Base-by-base conservation (phyloP, 1,140 invertebrate species). In the Procambarus clarkii region DNA sequence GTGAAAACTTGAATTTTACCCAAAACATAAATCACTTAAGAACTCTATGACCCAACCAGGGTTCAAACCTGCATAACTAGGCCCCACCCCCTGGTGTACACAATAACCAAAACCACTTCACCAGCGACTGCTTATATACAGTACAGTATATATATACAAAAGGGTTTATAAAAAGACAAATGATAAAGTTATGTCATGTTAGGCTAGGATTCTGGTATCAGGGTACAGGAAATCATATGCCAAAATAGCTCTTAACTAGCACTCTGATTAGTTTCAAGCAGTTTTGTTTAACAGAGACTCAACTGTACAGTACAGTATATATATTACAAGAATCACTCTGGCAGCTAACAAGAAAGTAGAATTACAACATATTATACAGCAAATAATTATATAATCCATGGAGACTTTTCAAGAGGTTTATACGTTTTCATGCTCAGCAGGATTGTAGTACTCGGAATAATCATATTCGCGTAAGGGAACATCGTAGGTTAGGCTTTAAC, bases 381-480 rank as follows among this genome's bases (percentile, higher is more conserved):
- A 18, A 18, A 64, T 21, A 18, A 15, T 64, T 54, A 54, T 9
- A 54, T 13, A 54, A 54, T 34, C 34, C 60, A 64, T 64, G 11
- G 13, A 64, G 60, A 18, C 50, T 54, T 9, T 74, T 74, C 24
- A 74, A 74, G 69, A 8, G 24, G 69, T 34, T 74, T 7, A 34
- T 34, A 34, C 8, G 15, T 34, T 21, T 9, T 24, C 24, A 74
- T 34, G 2, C 11, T 74, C n/a, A 21, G 0, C n/a, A 11, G 69
- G 69, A 3, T 7, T 74, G 46, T 94, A 94, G 95, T 97, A 98
- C 81, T 98, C 96, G 80, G 95, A 95, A 94, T 98, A 98, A 94
- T 98, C 95, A 93, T 98, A 98, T 93, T 96, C 94, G 93, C 97
- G 95, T 93, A 97, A 97, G 2, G 97, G 97, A 21, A 98, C 96